Evolutionary conservation across 2,113 vertebrate genomes (phyloP).

Genomic region (Oreochromis tanganicae): DNA sequence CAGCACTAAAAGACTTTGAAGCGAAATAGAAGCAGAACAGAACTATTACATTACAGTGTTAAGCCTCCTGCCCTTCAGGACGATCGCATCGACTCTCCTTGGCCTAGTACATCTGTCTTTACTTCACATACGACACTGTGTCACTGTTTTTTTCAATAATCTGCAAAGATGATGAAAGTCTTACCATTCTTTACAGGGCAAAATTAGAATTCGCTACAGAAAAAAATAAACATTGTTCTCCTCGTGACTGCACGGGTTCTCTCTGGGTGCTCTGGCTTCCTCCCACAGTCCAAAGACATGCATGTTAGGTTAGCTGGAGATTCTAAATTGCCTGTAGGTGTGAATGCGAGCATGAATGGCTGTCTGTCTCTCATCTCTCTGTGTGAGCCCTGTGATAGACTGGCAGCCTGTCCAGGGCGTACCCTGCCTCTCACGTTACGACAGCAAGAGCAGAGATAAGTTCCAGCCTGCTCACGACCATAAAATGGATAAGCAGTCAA

Average conservation of each 20-base stretch:
- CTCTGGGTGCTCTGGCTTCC: background rate
- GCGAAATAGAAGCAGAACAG: background rate
- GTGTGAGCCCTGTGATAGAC: background rate
- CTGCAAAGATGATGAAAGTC: background rate
- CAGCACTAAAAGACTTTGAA: background rate
- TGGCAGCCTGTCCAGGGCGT: background rate
- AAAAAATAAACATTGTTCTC: background rate
- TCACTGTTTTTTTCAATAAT: background rate
- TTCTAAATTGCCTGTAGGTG: background rate
- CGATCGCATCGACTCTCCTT: rapidly evolving
- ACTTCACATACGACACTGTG: background rate
- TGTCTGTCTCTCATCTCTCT: background rate
- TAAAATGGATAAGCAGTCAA: background rate
- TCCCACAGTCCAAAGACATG: background rate
- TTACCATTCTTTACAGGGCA: background rate
- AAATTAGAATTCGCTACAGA: background rate
- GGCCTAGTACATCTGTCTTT: background rate
- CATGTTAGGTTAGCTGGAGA: background rate
- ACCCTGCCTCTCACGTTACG: background rate
- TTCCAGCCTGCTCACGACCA: background rate
- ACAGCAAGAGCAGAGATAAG: background rate
- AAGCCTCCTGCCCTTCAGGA: background rate
- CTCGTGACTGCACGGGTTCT: background rate
- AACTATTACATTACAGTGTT: background rate
- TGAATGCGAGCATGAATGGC: background rate